phyloP scores from a whole-genome alignment of 2,113 vertebrate genomes.

The Barnardius zonarius region DNA sequence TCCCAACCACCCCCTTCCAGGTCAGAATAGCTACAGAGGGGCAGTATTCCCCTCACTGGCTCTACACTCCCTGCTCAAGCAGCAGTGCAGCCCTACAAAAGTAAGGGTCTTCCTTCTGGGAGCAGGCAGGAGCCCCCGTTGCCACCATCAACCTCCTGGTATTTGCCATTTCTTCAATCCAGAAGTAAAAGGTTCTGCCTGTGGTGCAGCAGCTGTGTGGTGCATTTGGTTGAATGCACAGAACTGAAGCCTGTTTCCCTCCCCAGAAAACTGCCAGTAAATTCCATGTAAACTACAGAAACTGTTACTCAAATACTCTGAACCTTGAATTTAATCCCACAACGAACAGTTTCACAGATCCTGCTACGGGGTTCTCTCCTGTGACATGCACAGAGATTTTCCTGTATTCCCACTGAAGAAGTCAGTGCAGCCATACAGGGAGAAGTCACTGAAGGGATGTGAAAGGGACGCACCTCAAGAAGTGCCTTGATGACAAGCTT shows the following conservation, averaged over 20 bases:
- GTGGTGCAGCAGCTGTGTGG: too few relatives aligned
- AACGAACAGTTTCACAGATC: neutral
- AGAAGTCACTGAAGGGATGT: neutral
- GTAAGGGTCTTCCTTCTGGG: neutral
- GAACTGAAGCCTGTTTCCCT: neutral
- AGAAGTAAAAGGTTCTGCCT: neutral
- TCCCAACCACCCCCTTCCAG: neutral
- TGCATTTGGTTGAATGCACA: accelerated
- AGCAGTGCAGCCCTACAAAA: neutral
- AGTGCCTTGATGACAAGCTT: slow-evolving; percentile 86
- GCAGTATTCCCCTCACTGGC: neutral
- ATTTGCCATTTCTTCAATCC: neutral
- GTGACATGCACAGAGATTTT: neutral
- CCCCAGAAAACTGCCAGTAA: neutral
- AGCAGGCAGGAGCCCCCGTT: neutral
- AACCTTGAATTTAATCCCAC: neutral
- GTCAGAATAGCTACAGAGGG: accelerated
- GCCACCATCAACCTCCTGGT: neutral
- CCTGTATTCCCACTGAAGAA: neutral
- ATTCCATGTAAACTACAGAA: accelerated
- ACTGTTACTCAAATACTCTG: neutral
- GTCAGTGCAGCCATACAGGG: neutral
- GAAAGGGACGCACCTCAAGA: slow-evolving; percentile 73
- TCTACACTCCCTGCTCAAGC: neutral
- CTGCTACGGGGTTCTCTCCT: too few relatives aligned